Base-by-base conservation (phyloP, 2,888 invertebrate species). In the Xylota sylvarum region DNA sequence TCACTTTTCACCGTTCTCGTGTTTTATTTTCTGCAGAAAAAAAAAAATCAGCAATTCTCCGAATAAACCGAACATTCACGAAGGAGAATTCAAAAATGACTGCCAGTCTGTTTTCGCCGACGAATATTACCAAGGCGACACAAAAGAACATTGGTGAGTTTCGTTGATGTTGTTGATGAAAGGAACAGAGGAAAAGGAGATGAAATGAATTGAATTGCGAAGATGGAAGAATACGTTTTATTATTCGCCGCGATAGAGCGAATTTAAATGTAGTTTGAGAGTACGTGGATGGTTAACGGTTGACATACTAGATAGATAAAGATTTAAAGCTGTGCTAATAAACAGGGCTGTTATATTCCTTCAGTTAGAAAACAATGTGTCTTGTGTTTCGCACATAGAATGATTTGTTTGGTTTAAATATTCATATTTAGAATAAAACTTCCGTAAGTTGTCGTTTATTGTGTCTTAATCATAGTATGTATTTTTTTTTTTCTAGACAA, bases 71-170 rank as follows among this genome's bases (percentile, higher is more conserved):
- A 80, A 52, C 46, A n/a, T 40, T 14, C 60, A 60, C 70, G 56
- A 32, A 65, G 43, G 65, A 76, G 60, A 77, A 85, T 77, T 72
- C 60, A 65, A 81, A 72, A 70, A 43, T 43, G 74, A 85, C 84
- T 85, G 80, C 43, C 32, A 17, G 12, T 65, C 12, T 76, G 80
- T 80, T 85, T 81, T 85, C 80, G 80, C 72, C 85, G 85, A 77
- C 65, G 72, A 80, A 80, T 14, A 72, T 76, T 46, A 67, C 58
- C 58, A 85, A 76, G 80, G 65, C 60, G 70, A 84, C 79, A 64
- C n/a, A n/a, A n/a, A n/a, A 10, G 46, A 74, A 19, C 62, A 50
- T 70, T 84, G 79, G 58, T 79, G 79, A 69, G 10, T 27, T 74
- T 79, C 7, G 19, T 35, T 56, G 14, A 10, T 46, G n/a, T 27